These are phyloP conservation scores for Ammodytes marinus DNA, from an alignment of 2,113 vertebrate genomes.

Conservation along the genomic window DNA sequence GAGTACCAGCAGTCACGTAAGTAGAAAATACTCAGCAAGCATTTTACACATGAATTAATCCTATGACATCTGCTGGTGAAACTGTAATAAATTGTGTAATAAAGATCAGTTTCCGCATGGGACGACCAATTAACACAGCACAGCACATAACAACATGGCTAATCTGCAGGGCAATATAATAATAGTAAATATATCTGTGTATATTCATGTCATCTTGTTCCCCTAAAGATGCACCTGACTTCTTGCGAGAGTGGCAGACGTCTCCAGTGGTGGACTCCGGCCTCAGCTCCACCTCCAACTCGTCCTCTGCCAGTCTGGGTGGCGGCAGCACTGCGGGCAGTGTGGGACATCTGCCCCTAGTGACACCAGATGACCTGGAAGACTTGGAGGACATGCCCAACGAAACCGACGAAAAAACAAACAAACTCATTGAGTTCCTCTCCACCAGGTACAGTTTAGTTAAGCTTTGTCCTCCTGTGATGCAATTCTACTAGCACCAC, in stretches of 20 bases:
- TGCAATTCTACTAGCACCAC: neutral
- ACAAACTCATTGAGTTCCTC: slow-evolving; percentile 98
- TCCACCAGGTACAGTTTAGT: slow-evolving; percentile 90
- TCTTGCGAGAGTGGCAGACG: slow-evolving; percentile 94
- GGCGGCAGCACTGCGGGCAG: slow-evolving; percentile 87
- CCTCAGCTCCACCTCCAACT: slow-evolving; percentile 96
- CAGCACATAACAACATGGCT: neutral
- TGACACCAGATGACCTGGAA: slow-evolving; percentile 94
- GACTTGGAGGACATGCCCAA: slow-evolving; percentile 89
- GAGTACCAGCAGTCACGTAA: slow-evolving; percentile 95
- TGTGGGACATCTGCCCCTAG: slow-evolving; percentile 94
- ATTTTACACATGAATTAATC: neutral
- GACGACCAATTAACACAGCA: neutral
- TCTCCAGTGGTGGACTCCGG: slow-evolving; percentile 96
- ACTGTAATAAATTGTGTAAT: neutral
- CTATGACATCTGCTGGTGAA: neutral
- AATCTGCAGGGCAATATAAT: neutral
- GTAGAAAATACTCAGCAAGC: neutral
- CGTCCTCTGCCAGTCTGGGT: slow-evolving; percentile 95
- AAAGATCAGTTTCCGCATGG: neutral
- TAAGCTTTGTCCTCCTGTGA: neutral
- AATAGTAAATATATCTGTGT: neutral
- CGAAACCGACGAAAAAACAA: slow-evolving; percentile 94
- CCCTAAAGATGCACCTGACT: slow-evolving; percentile 91
- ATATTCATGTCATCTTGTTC: neutral